These are phyloP conservation scores for Galleria mellonella DNA, from an alignment of 1,140 invertebrate species.

Conservation along the genomic window DNA sequence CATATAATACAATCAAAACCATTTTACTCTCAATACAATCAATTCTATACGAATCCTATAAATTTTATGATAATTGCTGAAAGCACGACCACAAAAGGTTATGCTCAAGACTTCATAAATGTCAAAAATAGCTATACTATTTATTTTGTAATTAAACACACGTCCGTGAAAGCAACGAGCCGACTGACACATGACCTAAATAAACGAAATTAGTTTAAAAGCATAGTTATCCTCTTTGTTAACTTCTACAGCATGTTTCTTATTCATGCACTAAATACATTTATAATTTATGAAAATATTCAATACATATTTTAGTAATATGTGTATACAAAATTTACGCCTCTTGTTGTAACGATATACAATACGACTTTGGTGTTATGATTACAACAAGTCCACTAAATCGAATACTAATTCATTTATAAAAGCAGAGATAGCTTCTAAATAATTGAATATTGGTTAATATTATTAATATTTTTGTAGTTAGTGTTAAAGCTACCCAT, in stretches of 20 bases:
- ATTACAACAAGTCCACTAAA: conserved; percentile 12
- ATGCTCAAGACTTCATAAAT: conserved; percentile 4
- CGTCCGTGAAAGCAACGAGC: conserved; percentile 38
- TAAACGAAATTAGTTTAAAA: conserved; percentile 39
- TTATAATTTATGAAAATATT: conserved; percentile 46
- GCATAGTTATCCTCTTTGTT: conserved; percentile 29
- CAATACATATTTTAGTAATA: conserved; percentile 35
- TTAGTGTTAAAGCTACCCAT: too few relatives aligned
- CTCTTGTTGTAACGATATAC: not conserved
- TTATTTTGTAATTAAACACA: conserved; percentile 10
- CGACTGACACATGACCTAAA: conserved; percentile 28
- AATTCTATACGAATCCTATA: conserved; percentile 15
- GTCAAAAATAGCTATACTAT: conserved; percentile 27
- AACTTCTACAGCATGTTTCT: conserved; percentile 27
- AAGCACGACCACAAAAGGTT: conserved; percentile 16
- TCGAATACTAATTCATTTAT: not conserved
- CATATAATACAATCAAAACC: conserved; percentile 8
- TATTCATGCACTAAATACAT: conserved; percentile 46
- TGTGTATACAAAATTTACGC: conserved; percentile 34
- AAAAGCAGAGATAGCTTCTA: conserved; percentile 5
- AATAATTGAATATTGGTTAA: too few relatives aligned
- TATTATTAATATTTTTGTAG: too few relatives aligned
- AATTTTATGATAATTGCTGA: conserved; percentile 17
- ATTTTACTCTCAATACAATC: conserved; percentile 7
- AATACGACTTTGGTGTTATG: conserved; percentile 22